Percentiles rank a stretch among this genome's conserved stretches.
phyloP scores from a whole-genome alignment of 2,113 vertebrate genomes.

The Ailuropoda melanoleuca region DNA sequence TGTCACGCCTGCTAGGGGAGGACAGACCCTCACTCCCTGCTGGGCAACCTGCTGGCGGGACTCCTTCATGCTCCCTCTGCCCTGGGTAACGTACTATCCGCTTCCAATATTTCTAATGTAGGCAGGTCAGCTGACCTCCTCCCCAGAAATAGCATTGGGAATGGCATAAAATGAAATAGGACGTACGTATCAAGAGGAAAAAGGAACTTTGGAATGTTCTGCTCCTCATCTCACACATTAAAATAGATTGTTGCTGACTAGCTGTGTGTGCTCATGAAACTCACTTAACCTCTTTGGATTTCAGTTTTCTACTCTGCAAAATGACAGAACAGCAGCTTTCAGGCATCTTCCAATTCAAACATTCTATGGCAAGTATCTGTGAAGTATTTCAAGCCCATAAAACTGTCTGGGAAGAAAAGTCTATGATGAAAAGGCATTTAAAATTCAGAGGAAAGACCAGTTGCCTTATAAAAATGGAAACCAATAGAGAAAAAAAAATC shows the following conservation, averaged over 20 bases:
- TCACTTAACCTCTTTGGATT: neutral
- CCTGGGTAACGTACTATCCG: conserved; percentile 32
- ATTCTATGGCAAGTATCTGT: neutral
- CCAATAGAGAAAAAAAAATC: neutral
- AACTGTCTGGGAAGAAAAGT: neutral
- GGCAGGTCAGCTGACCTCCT: conserved; percentile 2
- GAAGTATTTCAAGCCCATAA: neutral
- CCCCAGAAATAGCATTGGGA: neutral
- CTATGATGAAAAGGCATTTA: neutral
- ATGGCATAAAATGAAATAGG: neutral
- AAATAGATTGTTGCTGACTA: neutral
- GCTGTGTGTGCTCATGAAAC: neutral
- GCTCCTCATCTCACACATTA: neutral
- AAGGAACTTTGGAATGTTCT: neutral
- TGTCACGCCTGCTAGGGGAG: neutral
- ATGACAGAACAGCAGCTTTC: neutral
- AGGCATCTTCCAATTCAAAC: neutral
- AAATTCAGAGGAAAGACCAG: neutral
- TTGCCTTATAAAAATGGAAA: conserved; percentile 8
- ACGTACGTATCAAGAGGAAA: neutral
- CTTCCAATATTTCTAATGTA: neutral
- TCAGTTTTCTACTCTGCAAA: neutral
- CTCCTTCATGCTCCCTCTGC: neutral
- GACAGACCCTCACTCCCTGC: neutral
- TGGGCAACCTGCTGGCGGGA: neutral